Percentiles rank a stretch among this genome's conserved stretches.
phyloP scores from a whole-genome alignment of 1,140 invertebrate genomes.

The Asbolus verrucosus region DNA sequence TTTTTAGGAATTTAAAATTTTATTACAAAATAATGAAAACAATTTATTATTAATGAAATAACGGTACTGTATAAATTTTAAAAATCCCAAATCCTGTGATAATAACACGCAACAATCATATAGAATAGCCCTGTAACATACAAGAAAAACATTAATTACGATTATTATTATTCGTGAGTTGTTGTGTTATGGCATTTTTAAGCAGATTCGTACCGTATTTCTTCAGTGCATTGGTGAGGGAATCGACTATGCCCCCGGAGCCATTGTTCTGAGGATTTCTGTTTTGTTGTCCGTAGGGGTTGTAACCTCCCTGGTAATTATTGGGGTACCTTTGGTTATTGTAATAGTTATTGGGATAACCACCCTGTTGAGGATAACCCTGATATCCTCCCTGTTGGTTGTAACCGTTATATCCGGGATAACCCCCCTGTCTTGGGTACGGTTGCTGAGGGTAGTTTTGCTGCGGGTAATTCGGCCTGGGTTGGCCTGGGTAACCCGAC shows the following conservation, averaged over 20 bases:
- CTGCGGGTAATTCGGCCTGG: constrained; percentile 42
- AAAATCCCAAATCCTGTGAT: constrained; percentile 46
- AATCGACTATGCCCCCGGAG: constrained; percentile 46
- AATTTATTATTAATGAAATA: constrained; percentile 10
- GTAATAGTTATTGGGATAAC: constrained; percentile 39
- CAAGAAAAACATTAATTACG: constrained; percentile 40
- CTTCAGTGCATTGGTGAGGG: constrained; percentile 47
- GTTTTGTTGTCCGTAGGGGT: constrained; percentile 40
- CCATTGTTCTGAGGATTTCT: constrained; percentile 36
- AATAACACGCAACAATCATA: constrained; percentile 47
- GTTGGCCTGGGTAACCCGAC: constrained; percentile 45
- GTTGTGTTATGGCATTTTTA: constrained; percentile 49
- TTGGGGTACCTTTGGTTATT: constrained; percentile 19
- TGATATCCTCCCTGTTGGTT: constrained; percentile 48
- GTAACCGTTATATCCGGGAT: constrained; percentile 45
- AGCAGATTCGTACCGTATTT: constrained; percentile 52
- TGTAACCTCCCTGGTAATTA: constrained; percentile 27
- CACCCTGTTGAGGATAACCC: constrained; percentile 25
- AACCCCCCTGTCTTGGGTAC: constrained; percentile 31
- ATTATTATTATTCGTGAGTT: constrained; percentile 21
- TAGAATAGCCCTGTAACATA: constrained; percentile 56
- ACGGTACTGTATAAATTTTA: constrained; percentile 40
- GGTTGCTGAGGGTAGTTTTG: constrained; percentile 49
- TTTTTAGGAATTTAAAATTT: constrained; percentile 22
- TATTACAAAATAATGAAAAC: constrained; percentile 26